A percentile compares a stretch with the other conserved stretches of the same genome.
Conservation (phyloP, 2,888 invertebrate genomes). For the Polietes domitor region DNA sequence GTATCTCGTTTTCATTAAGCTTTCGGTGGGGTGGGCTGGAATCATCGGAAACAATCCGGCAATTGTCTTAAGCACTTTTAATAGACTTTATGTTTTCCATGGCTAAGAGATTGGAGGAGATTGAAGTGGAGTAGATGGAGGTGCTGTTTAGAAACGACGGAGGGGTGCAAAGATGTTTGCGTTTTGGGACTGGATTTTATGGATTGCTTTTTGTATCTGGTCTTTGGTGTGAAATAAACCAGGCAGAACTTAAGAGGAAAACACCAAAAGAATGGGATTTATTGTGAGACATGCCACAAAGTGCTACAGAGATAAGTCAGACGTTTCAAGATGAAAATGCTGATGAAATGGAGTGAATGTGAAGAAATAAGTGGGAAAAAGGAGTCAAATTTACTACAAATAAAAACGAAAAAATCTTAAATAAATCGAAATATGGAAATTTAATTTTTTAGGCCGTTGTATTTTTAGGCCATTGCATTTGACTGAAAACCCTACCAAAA, state of each 20-base stretch:
- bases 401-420: too few relatives aligned
- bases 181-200: not conserved
- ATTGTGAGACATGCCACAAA: too few relatives aligned
- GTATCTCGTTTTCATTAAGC: slow-evolving; percentile 15
- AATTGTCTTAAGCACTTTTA: slow-evolving; percentile 20
- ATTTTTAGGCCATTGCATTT: too few relatives aligned
- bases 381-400: too few relatives aligned
- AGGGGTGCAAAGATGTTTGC: not conserved
- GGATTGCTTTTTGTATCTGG: not conserved
- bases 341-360: too few relatives aligned
- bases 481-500: too few relatives aligned
- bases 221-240: not conserved
- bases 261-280: too few relatives aligned
- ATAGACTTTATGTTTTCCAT: not conserved
- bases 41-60: not conserved
- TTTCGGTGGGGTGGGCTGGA: not conserved
- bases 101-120: not conserved
- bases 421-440: too few relatives aligned
- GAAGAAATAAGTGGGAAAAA: too few relatives aligned
- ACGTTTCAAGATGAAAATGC: too few relatives aligned
- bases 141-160: not conserved
- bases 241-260: not conserved
- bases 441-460: too few relatives aligned
- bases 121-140: not conserved
- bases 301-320: too few relatives aligned